These are phyloP conservation scores for Hormiphora californensis DNA, from an alignment of 37 sponge, comb jelly and placozoan species.

Conservation along the genomic window DNA sequence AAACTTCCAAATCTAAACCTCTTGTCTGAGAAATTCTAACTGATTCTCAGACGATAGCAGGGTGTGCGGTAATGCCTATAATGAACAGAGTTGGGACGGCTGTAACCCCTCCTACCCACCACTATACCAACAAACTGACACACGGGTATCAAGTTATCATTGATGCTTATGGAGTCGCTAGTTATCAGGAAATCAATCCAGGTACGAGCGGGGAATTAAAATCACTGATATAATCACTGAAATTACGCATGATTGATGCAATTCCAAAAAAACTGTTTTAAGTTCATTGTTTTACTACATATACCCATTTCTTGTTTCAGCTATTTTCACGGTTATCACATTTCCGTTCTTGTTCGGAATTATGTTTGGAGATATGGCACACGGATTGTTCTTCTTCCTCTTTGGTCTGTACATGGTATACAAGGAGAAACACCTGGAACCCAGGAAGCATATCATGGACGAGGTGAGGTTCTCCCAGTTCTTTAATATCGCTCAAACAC, in stretches of 20 bases:
- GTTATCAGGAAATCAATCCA: constrained; percentile 93
- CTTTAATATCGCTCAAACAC: too few species aligned
- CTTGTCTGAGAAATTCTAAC: too few species aligned
- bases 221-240: too few species aligned
- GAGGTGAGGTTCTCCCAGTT: constrained; percentile 64
- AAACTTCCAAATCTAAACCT: too few species aligned
- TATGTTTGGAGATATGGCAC: constrained; percentile 99
- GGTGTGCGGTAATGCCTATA: constrained; percentile 83
- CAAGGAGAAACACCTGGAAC: constrained; percentile 75
- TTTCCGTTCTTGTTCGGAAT: constrained; percentile 99
- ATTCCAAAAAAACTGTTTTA: too few species aligned
- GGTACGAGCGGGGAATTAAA: too few species aligned
- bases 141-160: constrained; percentile 91
- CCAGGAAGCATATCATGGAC: constrained; percentile 61
- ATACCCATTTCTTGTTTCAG: constrained; percentile 55
- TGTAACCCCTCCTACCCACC: constrained; percentile 85
- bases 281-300: not conserved
- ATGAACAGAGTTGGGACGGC: constrained; percentile 76
- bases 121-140: constrained; percentile 92
- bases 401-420: constrained; percentile 78
- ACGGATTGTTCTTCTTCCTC: constrained; percentile 84
- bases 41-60: constrained; percentile 1
- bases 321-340: constrained; percentile 89
- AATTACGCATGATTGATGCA: too few species aligned
- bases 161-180: constrained; percentile 92